Evolutionary conservation across 2,797 vertebrate species (phyloP).

Genomic region (Microctenopoma steveboyesi): DNA sequence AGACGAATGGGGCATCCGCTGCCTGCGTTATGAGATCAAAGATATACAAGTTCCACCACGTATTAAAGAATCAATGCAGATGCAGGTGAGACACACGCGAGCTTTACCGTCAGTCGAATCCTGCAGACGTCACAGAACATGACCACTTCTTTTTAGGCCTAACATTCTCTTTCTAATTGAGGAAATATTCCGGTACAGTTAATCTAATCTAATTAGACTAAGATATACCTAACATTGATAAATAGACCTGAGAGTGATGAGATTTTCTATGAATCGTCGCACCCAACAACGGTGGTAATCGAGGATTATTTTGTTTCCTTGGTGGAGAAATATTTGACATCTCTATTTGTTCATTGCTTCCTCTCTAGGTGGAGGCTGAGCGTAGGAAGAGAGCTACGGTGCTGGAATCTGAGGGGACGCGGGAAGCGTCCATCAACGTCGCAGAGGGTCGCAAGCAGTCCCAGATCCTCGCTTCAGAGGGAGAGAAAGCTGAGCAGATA

Average conservation of each 20-base stretch:
- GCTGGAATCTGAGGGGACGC: constrained; percentile 87
- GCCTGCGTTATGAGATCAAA: constrained; percentile 92
- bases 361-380: constrained; percentile 87
- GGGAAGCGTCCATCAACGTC: constrained; percentile 87
- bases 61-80: constrained; percentile 93
- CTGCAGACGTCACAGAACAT: not conserved
- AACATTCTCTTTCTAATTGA: not conserved
- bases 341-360: not conserved
- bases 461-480: constrained; percentile 90
- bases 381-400: constrained; percentile 88
- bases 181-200: not conserved
- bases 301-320: constrained; percentile 16
- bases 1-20: constrained; percentile 90
- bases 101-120: not conserved
- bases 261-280: not conserved
- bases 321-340: constrained; percentile 10
- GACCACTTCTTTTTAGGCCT: too few relatives aligned
- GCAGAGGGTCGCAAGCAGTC: constrained; percentile 88
- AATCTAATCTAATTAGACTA: not conserved
- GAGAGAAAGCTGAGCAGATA: constrained; percentile 87
- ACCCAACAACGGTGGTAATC: constrained; percentile 4
- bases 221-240: not conserved
- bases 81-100: constrained; percentile 84
- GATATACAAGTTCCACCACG: constrained; percentile 90
- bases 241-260: not conserved